phyloP scores from a whole-genome alignment of 2,888 invertebrate genomes.

The Epirrhoe tristata region DNA sequence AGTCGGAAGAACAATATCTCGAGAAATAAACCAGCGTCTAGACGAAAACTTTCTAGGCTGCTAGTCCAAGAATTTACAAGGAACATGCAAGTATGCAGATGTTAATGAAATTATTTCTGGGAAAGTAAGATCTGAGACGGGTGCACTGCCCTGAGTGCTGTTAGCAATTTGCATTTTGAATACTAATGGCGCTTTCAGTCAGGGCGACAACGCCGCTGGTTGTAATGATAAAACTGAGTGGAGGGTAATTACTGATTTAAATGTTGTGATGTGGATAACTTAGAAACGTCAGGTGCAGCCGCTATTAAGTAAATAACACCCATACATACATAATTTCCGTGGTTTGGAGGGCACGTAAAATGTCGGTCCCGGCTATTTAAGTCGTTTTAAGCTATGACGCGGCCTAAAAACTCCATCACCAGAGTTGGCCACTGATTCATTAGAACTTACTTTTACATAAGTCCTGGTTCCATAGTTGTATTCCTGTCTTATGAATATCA shows the following conservation, averaged over 20 bases:
- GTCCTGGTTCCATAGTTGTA: too few species aligned
- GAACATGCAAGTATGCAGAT: constrained; percentile 73
- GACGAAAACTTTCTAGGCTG: constrained; percentile 52
- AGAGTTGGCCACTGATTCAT: too few species aligned
- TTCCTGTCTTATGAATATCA: too few species aligned
- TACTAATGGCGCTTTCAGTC: constrained; percentile 76
- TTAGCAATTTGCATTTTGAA: constrained; percentile 82
- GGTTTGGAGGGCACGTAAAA: too few species aligned
- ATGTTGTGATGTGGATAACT: constrained; percentile 40
- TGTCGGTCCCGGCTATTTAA: too few species aligned
- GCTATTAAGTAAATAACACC: background rate
- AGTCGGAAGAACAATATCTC: constrained; percentile 3
- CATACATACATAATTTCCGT: too few species aligned
- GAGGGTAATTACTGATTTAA: constrained; percentile 66
- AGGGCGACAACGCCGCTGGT: constrained; percentile 63
- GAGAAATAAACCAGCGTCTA: constrained; percentile 22
- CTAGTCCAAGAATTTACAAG: constrained; percentile 67
- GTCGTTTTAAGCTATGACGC: too few species aligned
- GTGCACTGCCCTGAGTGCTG: constrained; percentile 76
- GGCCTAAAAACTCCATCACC: too few species aligned
- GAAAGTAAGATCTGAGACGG: constrained; percentile 79
- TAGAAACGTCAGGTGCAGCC: background rate
- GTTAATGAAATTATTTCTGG: constrained; percentile 83
- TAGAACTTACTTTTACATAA: too few species aligned
- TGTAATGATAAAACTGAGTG: constrained; percentile 66